Conservation (phyloP, 2,113 vertebrate species). For the Atlantisia rogersi region DNA sequence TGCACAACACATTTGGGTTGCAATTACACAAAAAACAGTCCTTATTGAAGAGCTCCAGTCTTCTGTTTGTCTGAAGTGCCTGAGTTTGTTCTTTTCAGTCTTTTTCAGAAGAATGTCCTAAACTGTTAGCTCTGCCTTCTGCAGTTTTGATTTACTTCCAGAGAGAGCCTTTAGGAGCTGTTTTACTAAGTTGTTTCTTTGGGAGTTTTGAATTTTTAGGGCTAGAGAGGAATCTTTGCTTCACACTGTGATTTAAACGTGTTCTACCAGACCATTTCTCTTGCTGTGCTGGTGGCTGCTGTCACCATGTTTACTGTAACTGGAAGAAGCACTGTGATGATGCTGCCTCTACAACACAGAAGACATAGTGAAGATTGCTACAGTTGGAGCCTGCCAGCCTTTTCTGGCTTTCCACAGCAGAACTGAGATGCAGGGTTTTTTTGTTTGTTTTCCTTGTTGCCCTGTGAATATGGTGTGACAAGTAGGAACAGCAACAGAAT, state of each 20-base stretch:
- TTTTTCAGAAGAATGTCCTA: not conserved
- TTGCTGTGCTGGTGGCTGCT: not conserved
- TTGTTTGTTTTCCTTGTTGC: not conserved
- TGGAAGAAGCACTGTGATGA: not conserved
- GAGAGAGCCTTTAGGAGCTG: not conserved
- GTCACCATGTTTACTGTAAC: not conserved
- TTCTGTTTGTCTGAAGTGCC: not conserved
- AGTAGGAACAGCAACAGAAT: not conserved
- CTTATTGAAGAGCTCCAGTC: not conserved
- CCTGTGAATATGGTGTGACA: not conserved
- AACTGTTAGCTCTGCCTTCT: not conserved
- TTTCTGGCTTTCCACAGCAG: not conserved
- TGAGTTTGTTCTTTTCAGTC: not conserved
- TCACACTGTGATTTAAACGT: not conserved
- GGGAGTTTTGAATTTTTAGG: not conserved
- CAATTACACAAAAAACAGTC: not conserved
- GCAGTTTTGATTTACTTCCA: not conserved
- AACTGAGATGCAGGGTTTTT: accelerated
- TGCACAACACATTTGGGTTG: not conserved
- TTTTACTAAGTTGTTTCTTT: not conserved
- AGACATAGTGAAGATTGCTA: not conserved
- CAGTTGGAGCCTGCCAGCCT: not conserved
- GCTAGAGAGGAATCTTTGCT: not conserved
- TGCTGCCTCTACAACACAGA: not conserved
- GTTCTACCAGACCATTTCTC: not conserved